Base-by-base conservation (phyloP, 2,797 vertebrate species). In the Salarias fasciatus region DNA sequence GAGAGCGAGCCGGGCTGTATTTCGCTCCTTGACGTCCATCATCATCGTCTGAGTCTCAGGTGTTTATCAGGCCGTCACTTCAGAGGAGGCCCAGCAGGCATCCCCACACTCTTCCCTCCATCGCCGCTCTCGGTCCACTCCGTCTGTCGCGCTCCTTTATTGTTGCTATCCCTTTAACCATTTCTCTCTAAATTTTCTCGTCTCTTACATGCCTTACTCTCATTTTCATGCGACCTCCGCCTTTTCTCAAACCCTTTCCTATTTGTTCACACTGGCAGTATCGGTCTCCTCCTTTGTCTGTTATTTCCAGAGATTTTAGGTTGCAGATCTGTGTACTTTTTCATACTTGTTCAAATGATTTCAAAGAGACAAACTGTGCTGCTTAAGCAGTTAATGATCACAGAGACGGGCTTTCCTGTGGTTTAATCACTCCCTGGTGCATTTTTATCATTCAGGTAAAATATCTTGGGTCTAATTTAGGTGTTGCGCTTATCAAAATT, bases 41-140 rank as follows among this genome's bases (percentile, higher is more conserved):
- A 79, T 80, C 74, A 66, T 80, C 43, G 46, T 54, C 72, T 69
- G 82, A 82, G 84, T 82, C 87, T 88, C 88, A 90, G 87, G 86
- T 91, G 88, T 88, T 90, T 85, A 81, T 82, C 59, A 41, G 72
- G 59, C 67, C 81, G 78, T 85, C 77, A 73, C 72, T 77, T 75
- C 14, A 14, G 71, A 61, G 85, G 80, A 82, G 64, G 66, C 75
- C 71, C 69, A 69, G 78, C 73, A 72, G 64, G 67, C 48, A 10
- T 53, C 44, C 46, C 4, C 30, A 56, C 40, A 53, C 65, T 24
- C 41, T 35, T 68, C 64, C 75, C 61, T 72, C 66, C 56, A 40
- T 59, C 28, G 24, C 18, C 28, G 24, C 11, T 71, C 41, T 63
- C 29, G 41, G 8, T 47, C 45, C 56, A 24, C 30, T 48, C 43